Conservation (phyloP, 2,797 vertebrate species). For the Neomorphus geoffroyi region DNA sequence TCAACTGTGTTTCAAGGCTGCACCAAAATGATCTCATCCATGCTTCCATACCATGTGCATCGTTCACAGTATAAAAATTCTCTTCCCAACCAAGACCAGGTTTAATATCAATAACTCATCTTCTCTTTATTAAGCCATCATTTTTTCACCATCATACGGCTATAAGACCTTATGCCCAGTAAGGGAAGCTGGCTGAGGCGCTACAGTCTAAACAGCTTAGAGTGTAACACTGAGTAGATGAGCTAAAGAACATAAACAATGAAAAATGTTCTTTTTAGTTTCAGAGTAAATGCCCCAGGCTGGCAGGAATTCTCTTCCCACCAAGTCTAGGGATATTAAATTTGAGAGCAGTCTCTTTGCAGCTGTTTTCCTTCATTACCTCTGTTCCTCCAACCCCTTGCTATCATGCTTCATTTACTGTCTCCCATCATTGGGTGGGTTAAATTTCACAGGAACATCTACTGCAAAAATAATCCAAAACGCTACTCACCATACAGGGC, state of each 20-base stretch:
- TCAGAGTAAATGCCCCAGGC: background rate
- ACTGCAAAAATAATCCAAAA: slow-evolving; percentile 10
- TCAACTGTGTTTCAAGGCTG: background rate
- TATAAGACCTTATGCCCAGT: background rate
- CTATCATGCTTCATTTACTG: background rate
- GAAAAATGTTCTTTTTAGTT: background rate
- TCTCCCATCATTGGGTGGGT: background rate
- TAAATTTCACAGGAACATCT: slow-evolving; percentile 5
- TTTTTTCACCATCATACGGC: background rate
- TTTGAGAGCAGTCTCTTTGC: background rate
- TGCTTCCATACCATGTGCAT: background rate
- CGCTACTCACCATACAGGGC: slow-evolving; percentile 68
- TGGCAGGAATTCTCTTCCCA: background rate
- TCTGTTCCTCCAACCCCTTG: background rate
- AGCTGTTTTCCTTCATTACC: background rate
- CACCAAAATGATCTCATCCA: background rate
- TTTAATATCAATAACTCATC: background rate
- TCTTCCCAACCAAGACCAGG: background rate
- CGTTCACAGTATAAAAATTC: slow-evolving; percentile 6
- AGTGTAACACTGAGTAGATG: background rate
- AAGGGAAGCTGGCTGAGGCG: background rate
- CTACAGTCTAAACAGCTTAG: background rate
- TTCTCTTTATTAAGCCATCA: slow-evolving; percentile 29
- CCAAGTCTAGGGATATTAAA: background rate
- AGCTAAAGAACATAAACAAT: background rate